Evolutionary conservation across 2,888 invertebrate genomes (phyloP), one percentile per base, ranked within the genome.

Genomic region (Tribolium freemani): DNA sequence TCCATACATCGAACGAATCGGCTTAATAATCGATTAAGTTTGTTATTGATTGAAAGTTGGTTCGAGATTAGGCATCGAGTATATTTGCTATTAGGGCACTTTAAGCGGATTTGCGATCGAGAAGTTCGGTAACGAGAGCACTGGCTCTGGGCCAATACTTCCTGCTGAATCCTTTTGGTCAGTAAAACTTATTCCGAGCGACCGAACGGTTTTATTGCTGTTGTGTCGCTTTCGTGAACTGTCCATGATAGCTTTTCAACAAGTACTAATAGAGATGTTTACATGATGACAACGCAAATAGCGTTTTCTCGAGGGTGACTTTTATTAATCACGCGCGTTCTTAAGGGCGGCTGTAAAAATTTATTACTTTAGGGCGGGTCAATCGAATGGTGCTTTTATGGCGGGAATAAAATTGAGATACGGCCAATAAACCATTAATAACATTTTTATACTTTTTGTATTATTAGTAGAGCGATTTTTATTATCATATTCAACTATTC

Each of bases 361-460:
- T 70, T 70, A 63, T 53, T 21, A 16, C 11, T 50, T 11, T n/a
- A 30, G 45, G 21, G 16, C n/a, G 61, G 46, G 53, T 54, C 63
- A 70, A 63, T 70, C 31, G 56, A 69, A 61, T 46, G 51, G 53
- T 50, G 44, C 26, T 70, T 70, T 70, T 70, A 70, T 70, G 53
- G 48, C 71, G 16, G 5, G 16, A 67, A 68, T 72, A 72, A 72
- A 68, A 63, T 68, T 68, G 72, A 72, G 63, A 69, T 68, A 72
- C 68, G 72, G 26, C 53, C 67, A 51, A 67, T 68, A 63, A 72
- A 68, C 11, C 68, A 54, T 48, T 56, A 50, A 50, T 61, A 72
- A 54, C 45, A 10, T 67, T 71, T 70, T 67, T 71, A 71, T 71
- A 48, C 21, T 48, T 57, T 26, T 26, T 26, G 3, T 58, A 58